Evolutionary conservation across 2,113 vertebrate genomes (phyloP), one percentile per base, ranked within the genome.

Genomic region (Salvator merianae): DNA sequence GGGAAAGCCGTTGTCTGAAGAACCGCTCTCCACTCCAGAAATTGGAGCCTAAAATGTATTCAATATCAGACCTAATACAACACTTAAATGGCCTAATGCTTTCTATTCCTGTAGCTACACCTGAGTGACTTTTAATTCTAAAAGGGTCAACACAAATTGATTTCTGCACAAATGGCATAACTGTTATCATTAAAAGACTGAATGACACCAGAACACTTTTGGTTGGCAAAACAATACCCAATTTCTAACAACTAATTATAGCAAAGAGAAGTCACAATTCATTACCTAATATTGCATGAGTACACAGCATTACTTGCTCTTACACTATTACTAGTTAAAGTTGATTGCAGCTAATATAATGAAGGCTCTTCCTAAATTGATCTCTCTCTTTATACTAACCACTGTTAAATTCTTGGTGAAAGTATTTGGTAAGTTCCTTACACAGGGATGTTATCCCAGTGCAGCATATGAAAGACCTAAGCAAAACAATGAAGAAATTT

Each of bases 231-330:
- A 32, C 40, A 50, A 63, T 47, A 47, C 3, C 3, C n/a, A 68
- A 68, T 80, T 47, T 22, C 30, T 69, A 80, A 80, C 78, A 80
- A 80, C 66, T 79, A 47, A 32, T 66, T 66, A 65, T 47, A 20
- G 30, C 43, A 43, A 63, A 66, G n/a, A 32, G 30, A 20, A 77
- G 10, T 47, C 28, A 5, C 6, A 63, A 79, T 47, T 47, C 59
- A 77, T 77, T 36, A 77, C 40, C 65, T 5, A 18, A 43, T 1
- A 12, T 30, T 71, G 14, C 43, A 47, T 47, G 43, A 47, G 43
- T 47, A 47, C 10, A 24, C 34, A 38, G 34, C 63, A 43, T 65
- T 66, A 65, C 30, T 22, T 65, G 43, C 43, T 47, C 43, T n/a
- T n/a, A n/a, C n/a, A n/a, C n/a, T n/a, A n/a, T n/a, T n/a, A n/a